These are phyloP conservation scores for Cyprinodon diabolis DNA, from an alignment of 2,797 vertebrate genomes.

Conservation along the genomic window DNA sequence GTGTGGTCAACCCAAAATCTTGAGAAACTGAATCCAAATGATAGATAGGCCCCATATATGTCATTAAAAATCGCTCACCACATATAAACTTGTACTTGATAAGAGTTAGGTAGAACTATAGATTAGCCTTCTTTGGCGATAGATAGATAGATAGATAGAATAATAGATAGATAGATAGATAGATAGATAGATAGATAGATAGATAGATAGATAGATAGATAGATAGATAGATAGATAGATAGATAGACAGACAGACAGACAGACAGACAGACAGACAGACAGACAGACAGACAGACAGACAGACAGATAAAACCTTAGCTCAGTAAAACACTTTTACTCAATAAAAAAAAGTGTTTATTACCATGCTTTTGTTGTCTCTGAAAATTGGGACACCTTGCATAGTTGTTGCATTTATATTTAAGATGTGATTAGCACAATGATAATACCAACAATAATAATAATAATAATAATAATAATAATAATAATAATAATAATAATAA, in stretches of 20 bases:
- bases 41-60: conserved; percentile 8
- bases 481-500: too few relatives aligned
- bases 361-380: neutral
- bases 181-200: too few relatives aligned
- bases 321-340: neutral
- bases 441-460: too few relatives aligned
- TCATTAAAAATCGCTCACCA: conserved; percentile 6
- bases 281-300: too few relatives aligned
- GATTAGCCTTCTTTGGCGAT: conserved; percentile 7
- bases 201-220: too few relatives aligned
- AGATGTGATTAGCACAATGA: too few relatives aligned
- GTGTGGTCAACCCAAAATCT: conserved; percentile 70
- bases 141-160: neutral
- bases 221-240: too few relatives aligned
- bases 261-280: too few relatives aligned
- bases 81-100: neutral
- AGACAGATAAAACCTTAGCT: neutral
- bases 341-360: neutral
- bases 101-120: conserved; percentile 2
- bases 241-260: too few relatives aligned
- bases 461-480: too few relatives aligned
- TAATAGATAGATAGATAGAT: too few relatives aligned
- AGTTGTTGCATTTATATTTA: neutral
- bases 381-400: neutral
- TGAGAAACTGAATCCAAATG: conserved; percentile 44